A percentile compares a stretch with the other conserved stretches of the same genome.
These are phyloP conservation scores for Acanthopleura granulata DNA, from an alignment of 2,888 invertebrate genomes.

Conservation along the genomic window DNA sequence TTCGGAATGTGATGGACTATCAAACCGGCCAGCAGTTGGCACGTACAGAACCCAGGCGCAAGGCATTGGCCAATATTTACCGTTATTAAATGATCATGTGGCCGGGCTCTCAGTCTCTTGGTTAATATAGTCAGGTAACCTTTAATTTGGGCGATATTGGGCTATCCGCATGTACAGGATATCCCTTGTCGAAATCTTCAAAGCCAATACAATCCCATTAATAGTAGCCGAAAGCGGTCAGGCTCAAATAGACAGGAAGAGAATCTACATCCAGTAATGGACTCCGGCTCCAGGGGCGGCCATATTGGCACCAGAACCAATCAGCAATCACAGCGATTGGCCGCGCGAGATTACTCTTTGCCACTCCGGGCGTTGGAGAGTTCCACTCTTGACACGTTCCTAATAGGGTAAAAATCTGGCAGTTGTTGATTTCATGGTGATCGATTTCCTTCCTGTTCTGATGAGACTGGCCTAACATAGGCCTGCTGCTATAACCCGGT, in stretches of 20 bases:
- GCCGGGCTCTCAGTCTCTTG: neutral
- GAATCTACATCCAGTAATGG: conserved; percentile 18
- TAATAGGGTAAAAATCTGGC: neutral
- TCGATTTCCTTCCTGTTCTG: no score
- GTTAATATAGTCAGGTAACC: conserved; percentile 17
- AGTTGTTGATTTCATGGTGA: no score
- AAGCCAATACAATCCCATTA: conserved; percentile 15
- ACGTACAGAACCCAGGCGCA: conserved; percentile 1
- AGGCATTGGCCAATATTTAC: conserved; percentile 11
- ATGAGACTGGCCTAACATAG: no score
- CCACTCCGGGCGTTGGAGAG: neutral
- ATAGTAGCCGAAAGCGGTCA: neutral
- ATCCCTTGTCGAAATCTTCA: conserved; percentile 17
- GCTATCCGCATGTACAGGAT: conserved; percentile 4
- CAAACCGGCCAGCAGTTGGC: neutral
- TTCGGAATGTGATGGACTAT: neutral
- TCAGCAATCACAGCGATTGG: neutral
- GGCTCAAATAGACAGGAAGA: conserved; percentile 9
- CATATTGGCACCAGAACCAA: neutral
- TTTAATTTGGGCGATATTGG: conserved; percentile 14
- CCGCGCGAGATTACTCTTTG: neutral
- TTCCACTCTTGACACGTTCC: conserved; percentile 1
- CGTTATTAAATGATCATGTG: conserved; percentile 19
- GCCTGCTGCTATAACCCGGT: no score
- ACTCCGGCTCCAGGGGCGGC: neutral